Percentiles rank a stretch among this genome's conserved stretches.
Evolutionary conservation across 2,797 vertebrate genomes (phyloP).

Genomic region (Acanthurus tractus): DNA sequence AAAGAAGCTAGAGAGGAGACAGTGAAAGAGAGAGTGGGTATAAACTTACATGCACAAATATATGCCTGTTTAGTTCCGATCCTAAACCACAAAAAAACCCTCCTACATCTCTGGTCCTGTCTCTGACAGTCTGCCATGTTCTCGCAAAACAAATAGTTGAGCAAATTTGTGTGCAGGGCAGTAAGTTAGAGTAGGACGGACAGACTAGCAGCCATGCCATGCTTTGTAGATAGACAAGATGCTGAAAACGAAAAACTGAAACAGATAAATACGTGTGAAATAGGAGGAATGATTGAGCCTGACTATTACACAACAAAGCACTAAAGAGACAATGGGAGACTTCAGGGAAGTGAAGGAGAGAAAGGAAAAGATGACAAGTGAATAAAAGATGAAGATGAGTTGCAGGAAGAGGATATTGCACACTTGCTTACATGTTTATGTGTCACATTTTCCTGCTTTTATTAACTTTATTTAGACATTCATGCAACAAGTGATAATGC

Average conservation of each 20-base stretch:
- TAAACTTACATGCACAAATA: conserved; percentile 28
- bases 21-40: conserved; percentile 12
- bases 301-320: conserved; percentile 15
- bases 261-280: conserved; percentile 22
- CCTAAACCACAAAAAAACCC: conserved; percentile 10
- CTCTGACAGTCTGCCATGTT: neutral
- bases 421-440: conserved; percentile 46
- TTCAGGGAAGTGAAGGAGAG: neutral
- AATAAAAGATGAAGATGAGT: conserved; percentile 64
- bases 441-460: conserved; percentile 35
- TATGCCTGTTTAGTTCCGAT: conserved; percentile 26
- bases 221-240: conserved; percentile 4
- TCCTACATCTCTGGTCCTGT: neutral
- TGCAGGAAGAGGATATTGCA: conserved; percentile 60
- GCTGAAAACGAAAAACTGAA: neutral
- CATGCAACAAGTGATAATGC: conserved; percentile 27
- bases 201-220: conserved; percentile 4
- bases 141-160: conserved; percentile 8
- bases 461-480: conserved; percentile 59
- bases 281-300: conserved; percentile 2
- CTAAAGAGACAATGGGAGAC: conserved; percentile 8
- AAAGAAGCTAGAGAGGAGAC: conserved; percentile 16
- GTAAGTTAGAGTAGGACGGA: neutral
- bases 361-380: conserved; percentile 31
- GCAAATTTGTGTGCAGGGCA: conserved; percentile 8